A percentile compares a stretch with the other conserved stretches of the same genome.
These are phyloP conservation scores for Eumerus sabulonum DNA, from an alignment of 2,888 invertebrate genomes.

Conservation along the genomic window DNA sequence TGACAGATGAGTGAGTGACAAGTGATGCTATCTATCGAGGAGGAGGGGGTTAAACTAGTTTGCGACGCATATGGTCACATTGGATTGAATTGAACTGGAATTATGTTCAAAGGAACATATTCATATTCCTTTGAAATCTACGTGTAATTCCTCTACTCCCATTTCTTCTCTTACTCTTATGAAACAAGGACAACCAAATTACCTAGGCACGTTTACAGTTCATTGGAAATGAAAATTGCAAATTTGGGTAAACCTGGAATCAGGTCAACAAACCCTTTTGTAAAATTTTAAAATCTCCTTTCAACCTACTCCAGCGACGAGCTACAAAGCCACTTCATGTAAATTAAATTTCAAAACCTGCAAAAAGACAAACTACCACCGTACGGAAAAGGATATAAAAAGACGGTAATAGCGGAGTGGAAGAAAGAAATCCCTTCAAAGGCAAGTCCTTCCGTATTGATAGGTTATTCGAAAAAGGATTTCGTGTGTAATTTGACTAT, in stretches of 20 bases:
- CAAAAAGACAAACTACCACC: conserved; percentile 55
- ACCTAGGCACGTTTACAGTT: conserved; percentile 52
- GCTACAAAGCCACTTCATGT: conserved; percentile 21
- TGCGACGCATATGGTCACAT: conserved; percentile 25
- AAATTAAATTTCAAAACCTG: conserved; percentile 65
- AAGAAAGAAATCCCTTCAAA: conserved; percentile 38
- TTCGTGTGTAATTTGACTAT: conserved; percentile 65
- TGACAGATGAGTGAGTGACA: conserved; percentile 68
- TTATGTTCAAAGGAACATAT: not conserved
- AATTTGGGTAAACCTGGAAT: conserved; percentile 50
- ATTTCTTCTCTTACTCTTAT: conserved; percentile 5
- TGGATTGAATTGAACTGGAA: conserved; percentile 1
- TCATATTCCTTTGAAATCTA: not conserved
- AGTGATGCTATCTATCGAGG: conserved; percentile 21
- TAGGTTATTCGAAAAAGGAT: conserved; percentile 46
- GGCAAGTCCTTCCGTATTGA: conserved; percentile 47
- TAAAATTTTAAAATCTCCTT: conserved; percentile 52
- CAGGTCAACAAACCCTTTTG: conserved; percentile 50
- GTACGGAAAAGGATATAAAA: not conserved
- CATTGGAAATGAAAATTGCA: conserved; percentile 65
- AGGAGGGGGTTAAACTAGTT: not conserved
- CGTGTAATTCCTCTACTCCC: not conserved
- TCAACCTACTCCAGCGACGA: conserved; percentile 36
- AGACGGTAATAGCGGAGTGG: conserved; percentile 12
- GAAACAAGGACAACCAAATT: conserved; percentile 33